phyloP scores from a whole-genome alignment of 2,888 invertebrate genomes.

The Polyploca ridens region DNA sequence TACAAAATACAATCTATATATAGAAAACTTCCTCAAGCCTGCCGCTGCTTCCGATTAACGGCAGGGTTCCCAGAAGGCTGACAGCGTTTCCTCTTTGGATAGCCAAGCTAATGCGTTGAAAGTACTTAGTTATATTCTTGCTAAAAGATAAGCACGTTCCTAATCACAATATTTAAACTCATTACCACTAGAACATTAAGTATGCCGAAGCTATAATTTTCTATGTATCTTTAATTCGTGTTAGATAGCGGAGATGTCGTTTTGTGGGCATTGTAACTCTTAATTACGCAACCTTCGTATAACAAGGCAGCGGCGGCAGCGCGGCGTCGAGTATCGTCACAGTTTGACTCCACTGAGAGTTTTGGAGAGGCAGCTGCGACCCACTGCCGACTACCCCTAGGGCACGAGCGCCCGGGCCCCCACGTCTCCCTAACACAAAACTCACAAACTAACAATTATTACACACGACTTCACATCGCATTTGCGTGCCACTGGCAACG shows the following conservation, averaged over 20 bases:
- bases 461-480: constrained; percentile 25
- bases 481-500: constrained; percentile 26
- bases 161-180: background rate
- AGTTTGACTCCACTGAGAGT: constrained; percentile 34
- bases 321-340: constrained; percentile 28
- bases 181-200: background rate
- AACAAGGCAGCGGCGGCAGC: constrained; percentile 19
- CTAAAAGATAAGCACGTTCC: background rate
- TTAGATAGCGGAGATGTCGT: constrained; percentile 26
- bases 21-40: no score
- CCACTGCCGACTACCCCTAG: constrained; percentile 12
- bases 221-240: constrained; percentile 24
- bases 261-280: constrained; percentile 31
- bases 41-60: no score
- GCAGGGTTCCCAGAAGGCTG: no score
- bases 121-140: background rate
- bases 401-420: background rate
- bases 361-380: constrained; percentile 20
- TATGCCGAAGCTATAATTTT: constrained; percentile 2
- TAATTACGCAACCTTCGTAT: constrained; percentile 33
- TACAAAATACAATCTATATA: no score
- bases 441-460: constrained; percentile 34
- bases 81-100: no score
- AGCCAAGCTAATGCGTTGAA: no score
- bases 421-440: constrained; percentile 20